Evolutionary conservation across 2,113 vertebrate species (phyloP).

Genomic region (Bucco capensis): DNA sequence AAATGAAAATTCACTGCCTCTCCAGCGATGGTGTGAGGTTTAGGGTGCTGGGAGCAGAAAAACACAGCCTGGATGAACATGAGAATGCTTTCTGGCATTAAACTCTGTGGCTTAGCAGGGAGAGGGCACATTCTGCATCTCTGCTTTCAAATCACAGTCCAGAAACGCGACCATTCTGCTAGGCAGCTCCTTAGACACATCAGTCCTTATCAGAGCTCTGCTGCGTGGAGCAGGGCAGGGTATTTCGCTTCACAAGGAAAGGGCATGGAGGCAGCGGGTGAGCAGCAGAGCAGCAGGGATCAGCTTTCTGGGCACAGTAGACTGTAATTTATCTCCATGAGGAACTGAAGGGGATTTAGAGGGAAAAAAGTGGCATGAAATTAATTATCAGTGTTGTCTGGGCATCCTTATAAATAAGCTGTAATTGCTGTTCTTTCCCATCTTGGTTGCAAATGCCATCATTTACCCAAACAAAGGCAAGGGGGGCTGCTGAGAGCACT

Average conservation of each 20-base stretch:
- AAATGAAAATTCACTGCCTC: background rate
- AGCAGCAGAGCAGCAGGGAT: background rate
- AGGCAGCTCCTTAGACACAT: conserved; percentile 2
- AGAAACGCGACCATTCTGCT: background rate
- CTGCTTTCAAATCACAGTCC: background rate
- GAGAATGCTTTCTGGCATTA: background rate
- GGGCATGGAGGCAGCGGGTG: background rate
- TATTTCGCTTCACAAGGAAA: background rate
- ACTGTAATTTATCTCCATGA: conserved; percentile 48
- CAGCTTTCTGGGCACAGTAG: background rate
- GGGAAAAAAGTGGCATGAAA: conserved; percentile 8
- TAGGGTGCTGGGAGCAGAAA: background rate
- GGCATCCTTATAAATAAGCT: conserved; percentile 44
- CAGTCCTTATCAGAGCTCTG: background rate
- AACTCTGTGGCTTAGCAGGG: background rate
- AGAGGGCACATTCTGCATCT: background rate
- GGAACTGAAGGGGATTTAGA: conserved; percentile 31
- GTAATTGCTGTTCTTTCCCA: conserved; percentile 56
- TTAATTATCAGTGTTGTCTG: conserved; percentile 48
- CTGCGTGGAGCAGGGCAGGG: background rate
- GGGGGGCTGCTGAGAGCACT: background rate
- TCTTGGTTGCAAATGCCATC: conserved; percentile 26
- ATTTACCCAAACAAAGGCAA: conserved; percentile 51
- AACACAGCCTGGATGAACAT: background rate
- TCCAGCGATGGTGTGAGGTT: background rate